Base-by-base conservation (phyloP, 35 echinoderm and acorn worm species). In the Amphiura filiformis region DNA sequence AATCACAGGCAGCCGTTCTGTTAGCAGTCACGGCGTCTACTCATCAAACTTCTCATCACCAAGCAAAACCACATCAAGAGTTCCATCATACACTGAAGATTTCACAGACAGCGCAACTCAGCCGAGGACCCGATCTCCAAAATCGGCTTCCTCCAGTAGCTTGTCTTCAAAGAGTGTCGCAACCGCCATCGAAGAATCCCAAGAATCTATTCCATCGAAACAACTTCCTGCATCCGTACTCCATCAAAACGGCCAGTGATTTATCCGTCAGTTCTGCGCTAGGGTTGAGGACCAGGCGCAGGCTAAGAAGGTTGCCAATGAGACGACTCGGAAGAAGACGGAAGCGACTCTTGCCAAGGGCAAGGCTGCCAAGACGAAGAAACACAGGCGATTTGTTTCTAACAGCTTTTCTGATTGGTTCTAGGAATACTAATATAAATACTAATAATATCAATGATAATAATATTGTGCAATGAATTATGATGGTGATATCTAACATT, bases 11-110 rank as follows among this genome's bases (percentile, higher is more conserved):
- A 85, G 83, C 56, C 64, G 39, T 30, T 34, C 44, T 34, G 65
- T 56, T 34, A 61, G 56, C 37, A 85, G 83, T 34, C 37, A 39
- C 38, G 41, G 80, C 80, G 26, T 1, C 83, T 82, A 64, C 52
- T 33, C 61, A 5, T 26, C 47, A 0, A 76, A 40, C 39, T 78
- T 35, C 17, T 36, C 86, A 76, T 76, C 76, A 37, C 34, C 65
- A 14, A 64, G 84, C 31, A 22, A 42, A 23, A 39, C 56, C 37
- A n/a, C 82, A 13, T 70, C 81, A 61, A 70, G 64, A 78, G 89
- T 85, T 35, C 82, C 86, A 39, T 84, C 92, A 42, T 96, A 96
- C 40, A 81, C 94, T 0, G 94, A 96, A 42, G 94, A 96, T 40
- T 96, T 96, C 75, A 92, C 82, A 23, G 86, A 92, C 42, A 92